These are phyloP conservation scores for Columbina picui DNA, from an alignment of 2,113 vertebrate species.

Conservation along the genomic window DNA sequence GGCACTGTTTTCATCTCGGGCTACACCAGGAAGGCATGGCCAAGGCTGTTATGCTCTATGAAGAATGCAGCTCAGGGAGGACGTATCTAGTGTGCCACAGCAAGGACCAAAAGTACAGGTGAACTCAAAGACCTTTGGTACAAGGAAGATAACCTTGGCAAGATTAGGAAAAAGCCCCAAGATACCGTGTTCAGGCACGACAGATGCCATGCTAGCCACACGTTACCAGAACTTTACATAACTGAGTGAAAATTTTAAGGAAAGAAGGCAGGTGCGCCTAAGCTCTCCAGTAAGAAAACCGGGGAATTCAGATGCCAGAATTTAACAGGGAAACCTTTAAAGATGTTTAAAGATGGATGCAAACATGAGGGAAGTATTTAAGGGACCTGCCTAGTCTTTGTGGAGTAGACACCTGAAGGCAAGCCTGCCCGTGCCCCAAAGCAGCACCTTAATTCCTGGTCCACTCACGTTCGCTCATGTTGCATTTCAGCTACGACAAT, in stretches of 20 bases:
- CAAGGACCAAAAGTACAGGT: not conserved
- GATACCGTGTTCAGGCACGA: not conserved
- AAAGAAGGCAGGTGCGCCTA: not conserved
- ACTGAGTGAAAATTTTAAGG: not conserved
- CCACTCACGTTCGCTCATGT: not conserved
- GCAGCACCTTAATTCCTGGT: not conserved
- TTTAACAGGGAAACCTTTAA: not conserved
- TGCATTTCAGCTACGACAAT: not conserved
- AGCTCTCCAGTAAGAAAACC: not conserved
- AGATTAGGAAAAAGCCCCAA: not conserved
- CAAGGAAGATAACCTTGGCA: not conserved
- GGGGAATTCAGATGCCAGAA: not conserved
- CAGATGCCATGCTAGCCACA: not conserved
- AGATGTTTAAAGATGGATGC: not conserved
- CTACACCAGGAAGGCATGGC: not conserved
- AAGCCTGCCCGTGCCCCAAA: not conserved
- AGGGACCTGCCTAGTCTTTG: not conserved
- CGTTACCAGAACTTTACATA: not conserved
- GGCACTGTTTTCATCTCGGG: not conserved
- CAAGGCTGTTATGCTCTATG: not conserved
- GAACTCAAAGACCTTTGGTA: not conserved
- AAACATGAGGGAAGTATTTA: not conserved
- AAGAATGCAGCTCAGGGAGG: not conserved
- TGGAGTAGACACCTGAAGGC: not conserved
- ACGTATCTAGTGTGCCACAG: rapidly evolving